Conservation (phyloP, 2,888 invertebrate species). For the Cryptocephalus primarius region DNA sequence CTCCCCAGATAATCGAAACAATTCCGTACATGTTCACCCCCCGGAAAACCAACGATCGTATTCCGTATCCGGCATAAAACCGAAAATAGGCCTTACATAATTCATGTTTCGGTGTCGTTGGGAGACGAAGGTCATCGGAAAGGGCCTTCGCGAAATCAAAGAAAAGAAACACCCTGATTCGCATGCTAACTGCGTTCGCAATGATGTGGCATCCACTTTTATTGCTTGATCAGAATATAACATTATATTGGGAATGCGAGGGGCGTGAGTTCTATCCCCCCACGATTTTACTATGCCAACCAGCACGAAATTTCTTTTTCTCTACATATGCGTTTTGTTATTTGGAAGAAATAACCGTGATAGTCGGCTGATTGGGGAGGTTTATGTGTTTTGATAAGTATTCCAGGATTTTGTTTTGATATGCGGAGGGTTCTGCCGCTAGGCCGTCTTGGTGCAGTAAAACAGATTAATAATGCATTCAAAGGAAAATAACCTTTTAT, state of each 20-base stretch:
- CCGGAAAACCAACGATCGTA: not conserved
- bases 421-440: too few relatives aligned
- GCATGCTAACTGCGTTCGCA: conserved; percentile 32
- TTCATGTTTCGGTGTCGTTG: conserved; percentile 24
- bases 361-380: too few relatives aligned
- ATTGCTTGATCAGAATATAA: conserved; percentile 39
- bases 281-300: conserved; percentile 3
- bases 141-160: conserved; percentile 30
- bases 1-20: not conserved
- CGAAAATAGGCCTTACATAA: conserved; percentile 28
- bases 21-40: not conserved
- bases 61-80: conserved; percentile 13
- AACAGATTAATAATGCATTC: too few relatives aligned
- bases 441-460: too few relatives aligned
- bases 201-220: conserved; percentile 37
- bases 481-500: too few relatives aligned
- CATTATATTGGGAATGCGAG: conserved; percentile 23
- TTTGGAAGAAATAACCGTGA: too few relatives aligned
- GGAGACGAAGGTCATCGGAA: conserved; percentile 26
- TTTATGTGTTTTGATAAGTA: too few relatives aligned
- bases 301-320: conserved; percentile 2
- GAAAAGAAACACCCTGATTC: conserved; percentile 29
- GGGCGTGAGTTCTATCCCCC: conserved; percentile 29
- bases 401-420: too few relatives aligned
- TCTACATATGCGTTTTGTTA: not conserved